phyloP scores from a whole-genome alignment of 2,113 vertebrate genomes.

The Saguinus midas region DNA sequence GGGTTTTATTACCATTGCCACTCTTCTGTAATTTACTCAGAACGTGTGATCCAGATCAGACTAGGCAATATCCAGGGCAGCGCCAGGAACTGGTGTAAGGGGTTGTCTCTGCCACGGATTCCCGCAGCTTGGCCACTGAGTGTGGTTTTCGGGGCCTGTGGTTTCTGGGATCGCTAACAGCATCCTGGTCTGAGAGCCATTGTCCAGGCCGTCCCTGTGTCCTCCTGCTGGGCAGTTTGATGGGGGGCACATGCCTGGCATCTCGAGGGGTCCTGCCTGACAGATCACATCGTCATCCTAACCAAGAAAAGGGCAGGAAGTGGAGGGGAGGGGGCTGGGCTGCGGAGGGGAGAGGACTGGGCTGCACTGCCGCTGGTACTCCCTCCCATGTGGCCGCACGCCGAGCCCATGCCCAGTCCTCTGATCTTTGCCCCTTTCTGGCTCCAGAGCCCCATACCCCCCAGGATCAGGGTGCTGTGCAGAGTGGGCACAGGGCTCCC shows the following conservation, averaged over 20 bases:
- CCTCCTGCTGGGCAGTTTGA: too few relatives aligned
- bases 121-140: not conserved
- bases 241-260: not conserved
- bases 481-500: not conserved
- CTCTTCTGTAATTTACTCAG: not conserved
- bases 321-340: not conserved
- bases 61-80: fast-evolving
- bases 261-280: not conserved
- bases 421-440: not conserved
- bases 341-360: too few relatives aligned
- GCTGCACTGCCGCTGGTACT: not conserved
- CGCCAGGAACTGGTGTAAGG: fast-evolving
- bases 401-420: too few relatives aligned
- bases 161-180: not conserved
- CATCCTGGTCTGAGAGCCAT: not conserved
- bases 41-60: not conserved
- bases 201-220: not conserved
- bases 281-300: fast-evolving
- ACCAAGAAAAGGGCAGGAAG: not conserved
- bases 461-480: not conserved
- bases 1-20: not conserved
- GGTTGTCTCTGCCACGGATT: not conserved
- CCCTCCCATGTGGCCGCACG: fast-evolving
- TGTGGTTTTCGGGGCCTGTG: not conserved
- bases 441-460: not conserved